Percentiles rank a stretch among this genome's conserved stretches.
Evolutionary conservation across 2,888 invertebrate species (phyloP).

Genomic region (Piscicola geometra): DNA sequence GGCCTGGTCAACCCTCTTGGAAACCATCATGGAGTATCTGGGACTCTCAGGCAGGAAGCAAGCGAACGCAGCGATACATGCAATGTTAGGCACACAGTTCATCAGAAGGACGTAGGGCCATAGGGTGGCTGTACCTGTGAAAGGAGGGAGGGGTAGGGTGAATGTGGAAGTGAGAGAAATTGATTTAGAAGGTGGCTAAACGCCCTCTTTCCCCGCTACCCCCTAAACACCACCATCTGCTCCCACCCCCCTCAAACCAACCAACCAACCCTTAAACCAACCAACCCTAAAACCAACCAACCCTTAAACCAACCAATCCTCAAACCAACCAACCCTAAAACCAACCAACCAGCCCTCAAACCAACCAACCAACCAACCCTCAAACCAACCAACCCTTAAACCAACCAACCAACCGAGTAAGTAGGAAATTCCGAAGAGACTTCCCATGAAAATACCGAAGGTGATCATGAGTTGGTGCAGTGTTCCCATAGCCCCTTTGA

Average conservation of each 20-base stretch:
- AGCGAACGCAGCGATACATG: slow-evolving; percentile 83
- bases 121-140: slow-evolving; percentile 78
- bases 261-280: slow-evolving; percentile 68
- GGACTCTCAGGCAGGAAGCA: slow-evolving; percentile 92
- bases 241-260: neutral
- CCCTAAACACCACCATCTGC: neutral
- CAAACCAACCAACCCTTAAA: slow-evolving; percentile 85
- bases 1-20: slow-evolving; percentile 89
- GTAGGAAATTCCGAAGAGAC: slow-evolving; percentile 85
- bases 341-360: slow-evolving; percentile 98
- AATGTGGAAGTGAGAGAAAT: slow-evolving; percentile 78
- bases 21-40: slow-evolving; percentile 86
- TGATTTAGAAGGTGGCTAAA: slow-evolving; percentile 66
- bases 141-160: slow-evolving; percentile 69
- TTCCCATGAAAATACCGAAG: slow-evolving; percentile 82
- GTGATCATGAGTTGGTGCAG: slow-evolving; percentile 96
- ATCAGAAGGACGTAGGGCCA: slow-evolving; percentile 89
- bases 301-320: slow-evolving; percentile 47
- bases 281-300: no score
- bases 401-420: slow-evolving; percentile 64
- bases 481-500: slow-evolving; percentile 73
- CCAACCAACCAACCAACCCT: slow-evolving; percentile 84
- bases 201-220: no score
- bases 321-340: slow-evolving; percentile 72
- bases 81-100: slow-evolving; percentile 82